Evolutionary conservation across 2,888 invertebrate genomes (phyloP).

Genomic region (Diplolepis rosae): DNA sequence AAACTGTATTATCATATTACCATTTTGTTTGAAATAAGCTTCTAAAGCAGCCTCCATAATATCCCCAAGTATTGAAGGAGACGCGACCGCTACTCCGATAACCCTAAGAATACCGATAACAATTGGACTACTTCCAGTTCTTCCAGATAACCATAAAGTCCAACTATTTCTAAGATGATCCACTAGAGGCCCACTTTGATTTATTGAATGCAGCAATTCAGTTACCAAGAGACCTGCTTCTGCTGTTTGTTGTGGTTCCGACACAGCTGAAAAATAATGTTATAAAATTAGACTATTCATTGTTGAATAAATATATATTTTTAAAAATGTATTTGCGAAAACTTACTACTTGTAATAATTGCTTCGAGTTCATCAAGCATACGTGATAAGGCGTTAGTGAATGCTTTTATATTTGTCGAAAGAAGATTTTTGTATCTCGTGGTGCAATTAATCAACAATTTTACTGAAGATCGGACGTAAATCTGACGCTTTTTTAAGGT

Average conservation of each 20-base stretch:
- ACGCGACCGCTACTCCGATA: constrained; percentile 73
- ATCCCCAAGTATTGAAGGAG: constrained; percentile 74
- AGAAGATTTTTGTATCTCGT: constrained; percentile 76
- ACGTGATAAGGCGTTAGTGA: constrained; percentile 74
- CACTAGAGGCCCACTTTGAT: constrained; percentile 66
- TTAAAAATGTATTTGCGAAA: not conserved
- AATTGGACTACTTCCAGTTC: constrained; percentile 74
- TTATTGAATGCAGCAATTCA: constrained; percentile 75
- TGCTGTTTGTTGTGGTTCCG: constrained; percentile 70
- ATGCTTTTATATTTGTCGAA: constrained; percentile 74
- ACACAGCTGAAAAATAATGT: constrained; percentile 62
- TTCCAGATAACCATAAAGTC: constrained; percentile 74
- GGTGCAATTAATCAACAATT: constrained; percentile 77
- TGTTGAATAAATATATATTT: not conserved
- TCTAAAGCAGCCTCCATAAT: constrained; percentile 76
- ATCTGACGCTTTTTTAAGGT: constrained; percentile 77
- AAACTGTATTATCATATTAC: constrained; percentile 61
- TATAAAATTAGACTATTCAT: not conserved
- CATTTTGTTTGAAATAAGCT: constrained; percentile 76
- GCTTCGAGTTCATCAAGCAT: constrained; percentile 76
- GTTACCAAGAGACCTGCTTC: constrained; percentile 75
- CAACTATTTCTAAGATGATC: constrained; percentile 68
- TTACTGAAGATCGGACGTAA: constrained; percentile 78
- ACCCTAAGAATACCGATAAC: constrained; percentile 74
- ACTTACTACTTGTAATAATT: constrained; percentile 73